These are phyloP conservation scores for Noctua comes DNA, from an alignment of 2,888 invertebrate species.

Conservation along the genomic window DNA sequence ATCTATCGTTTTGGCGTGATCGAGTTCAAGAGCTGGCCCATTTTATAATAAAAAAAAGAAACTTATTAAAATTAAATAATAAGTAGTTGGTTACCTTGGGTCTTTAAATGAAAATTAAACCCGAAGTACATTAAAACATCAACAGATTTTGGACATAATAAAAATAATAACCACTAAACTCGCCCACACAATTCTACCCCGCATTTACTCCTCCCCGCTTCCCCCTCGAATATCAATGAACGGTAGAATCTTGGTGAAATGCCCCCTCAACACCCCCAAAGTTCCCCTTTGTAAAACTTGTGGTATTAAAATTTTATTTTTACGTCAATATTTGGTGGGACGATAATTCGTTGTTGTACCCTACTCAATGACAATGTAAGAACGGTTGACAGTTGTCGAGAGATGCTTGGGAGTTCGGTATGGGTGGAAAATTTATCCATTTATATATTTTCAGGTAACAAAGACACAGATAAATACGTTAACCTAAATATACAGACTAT, in stretches of 20 bases:
- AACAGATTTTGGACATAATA: slow-evolving; percentile 20
- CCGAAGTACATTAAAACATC: neutral
- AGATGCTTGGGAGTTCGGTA: neutral
- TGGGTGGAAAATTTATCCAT: neutral
- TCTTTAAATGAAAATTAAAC: slow-evolving; percentile 6
- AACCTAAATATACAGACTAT: too few relatives aligned
- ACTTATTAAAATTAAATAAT: neutral
- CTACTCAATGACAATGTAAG: slow-evolving; percentile 22
- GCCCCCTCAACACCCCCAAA: slow-evolving; percentile 11
- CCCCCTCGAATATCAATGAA: slow-evolving; percentile 44
- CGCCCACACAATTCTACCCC: slow-evolving; percentile 25
- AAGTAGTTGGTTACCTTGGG: neutral
- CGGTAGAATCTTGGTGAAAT: slow-evolving; percentile 1
- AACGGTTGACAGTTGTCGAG: slow-evolving; percentile 14
- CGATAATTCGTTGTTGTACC: slow-evolving; percentile 40
- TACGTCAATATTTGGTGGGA: slow-evolving; percentile 37
- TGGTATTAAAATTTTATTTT: slow-evolving; percentile 50
- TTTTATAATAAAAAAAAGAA: too few relatives aligned
- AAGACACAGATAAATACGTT: too few relatives aligned
- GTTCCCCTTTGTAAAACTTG: slow-evolving; percentile 31
- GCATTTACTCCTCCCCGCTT: neutral
- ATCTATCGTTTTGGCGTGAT: too few relatives aligned
- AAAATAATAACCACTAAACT: slow-evolving; percentile 20
- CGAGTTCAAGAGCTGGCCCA: too few relatives aligned
- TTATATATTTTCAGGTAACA: too few relatives aligned